A percentile compares a stretch with the other conserved stretches of the same genome.
Conservation (phyloP, 2,113 vertebrate genomes). For the Anhinga anhinga region DNA sequence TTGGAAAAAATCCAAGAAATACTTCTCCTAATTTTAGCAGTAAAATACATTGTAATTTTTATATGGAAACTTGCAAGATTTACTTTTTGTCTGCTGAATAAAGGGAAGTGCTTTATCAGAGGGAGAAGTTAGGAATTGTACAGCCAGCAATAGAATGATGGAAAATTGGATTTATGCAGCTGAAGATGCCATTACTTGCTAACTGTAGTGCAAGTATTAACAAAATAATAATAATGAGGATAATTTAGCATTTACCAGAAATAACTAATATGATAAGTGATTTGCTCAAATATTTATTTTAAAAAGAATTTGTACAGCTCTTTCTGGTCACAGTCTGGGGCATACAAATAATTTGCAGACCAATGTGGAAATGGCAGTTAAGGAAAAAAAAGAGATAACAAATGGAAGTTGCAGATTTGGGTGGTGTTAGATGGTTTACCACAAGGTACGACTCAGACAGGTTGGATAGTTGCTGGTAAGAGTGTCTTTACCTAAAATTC, state of each 20-base stretch:
- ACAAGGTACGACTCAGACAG: background rate
- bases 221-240: background rate
- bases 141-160: background rate
- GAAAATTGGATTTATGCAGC: background rate
- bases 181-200: background rate
- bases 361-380: background rate
- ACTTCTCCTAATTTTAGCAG: background rate
- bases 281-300: background rate
- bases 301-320: background rate
- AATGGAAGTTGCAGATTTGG: background rate
- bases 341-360: background rate
- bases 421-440: background rate
- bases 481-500: background rate
- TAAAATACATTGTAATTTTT: background rate
- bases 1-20: background rate
- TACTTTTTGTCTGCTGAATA: background rate
- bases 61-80: background rate
- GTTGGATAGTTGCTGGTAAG: background rate
- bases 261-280: background rate
- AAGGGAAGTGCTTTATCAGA: background rate
- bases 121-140: background rate
- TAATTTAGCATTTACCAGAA: background rate
- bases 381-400: background rate
- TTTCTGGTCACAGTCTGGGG: background rate
- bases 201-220: background rate